A percentile compares a stretch with the other conserved stretches of the same genome.
Conservation (phyloP, 2,888 invertebrate species). For the Tipula lateralis region DNA sequence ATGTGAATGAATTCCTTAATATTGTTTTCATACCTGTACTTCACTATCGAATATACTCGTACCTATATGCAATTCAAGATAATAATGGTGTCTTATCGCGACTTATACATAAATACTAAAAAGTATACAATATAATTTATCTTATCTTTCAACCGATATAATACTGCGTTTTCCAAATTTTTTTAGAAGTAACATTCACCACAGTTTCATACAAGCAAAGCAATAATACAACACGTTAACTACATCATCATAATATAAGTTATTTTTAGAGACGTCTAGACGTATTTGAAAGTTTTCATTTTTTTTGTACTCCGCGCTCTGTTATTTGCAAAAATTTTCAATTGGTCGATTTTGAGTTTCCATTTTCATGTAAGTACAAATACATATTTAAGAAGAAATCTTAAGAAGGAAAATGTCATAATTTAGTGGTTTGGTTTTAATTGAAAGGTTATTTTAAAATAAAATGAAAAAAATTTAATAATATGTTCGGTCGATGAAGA, state of each 20-base stretch:
- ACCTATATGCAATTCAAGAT: background rate
- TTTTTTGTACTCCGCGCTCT: background rate
- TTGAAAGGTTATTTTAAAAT: background rate
- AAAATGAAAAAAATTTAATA: background rate
- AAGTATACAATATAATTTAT: background rate
- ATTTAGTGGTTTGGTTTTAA: background rate
- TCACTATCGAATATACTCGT: background rate
- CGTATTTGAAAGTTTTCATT: conserved; percentile 8
- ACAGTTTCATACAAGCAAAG: background rate
- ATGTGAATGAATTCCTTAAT: background rate
- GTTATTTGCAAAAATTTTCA: background rate
- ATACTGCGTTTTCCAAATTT: background rate
- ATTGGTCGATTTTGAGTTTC: background rate
- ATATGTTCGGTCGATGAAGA: background rate
- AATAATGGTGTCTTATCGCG: background rate
- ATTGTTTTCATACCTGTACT: background rate
- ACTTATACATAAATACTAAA: background rate
- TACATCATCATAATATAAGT: background rate
- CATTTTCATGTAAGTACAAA: background rate
- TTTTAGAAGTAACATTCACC: background rate
- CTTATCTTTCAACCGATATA: background rate
- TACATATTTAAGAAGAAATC: too few species aligned
- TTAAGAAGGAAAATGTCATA: background rate
- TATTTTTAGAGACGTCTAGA: conserved; percentile 19
- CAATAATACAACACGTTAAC: background rate